phyloP scores from a whole-genome alignment of 2,113 vertebrate species.

The Macrotis lagotis region DNA sequence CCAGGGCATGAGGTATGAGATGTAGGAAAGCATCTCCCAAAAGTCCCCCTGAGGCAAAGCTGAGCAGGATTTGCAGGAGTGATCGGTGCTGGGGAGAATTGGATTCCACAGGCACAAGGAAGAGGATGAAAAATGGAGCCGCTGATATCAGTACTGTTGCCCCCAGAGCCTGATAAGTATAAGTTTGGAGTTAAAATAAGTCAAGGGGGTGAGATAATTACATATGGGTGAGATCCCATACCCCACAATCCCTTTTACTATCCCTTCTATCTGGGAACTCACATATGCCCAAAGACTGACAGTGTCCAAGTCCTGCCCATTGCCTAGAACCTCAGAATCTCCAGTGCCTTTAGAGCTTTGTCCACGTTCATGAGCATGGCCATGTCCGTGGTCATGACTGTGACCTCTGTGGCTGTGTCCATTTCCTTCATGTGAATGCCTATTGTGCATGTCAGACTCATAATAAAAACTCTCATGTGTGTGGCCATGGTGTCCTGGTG shows the following conservation, averaged over 20 bases:
- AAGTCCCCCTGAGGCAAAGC: slow-evolving; percentile 93
- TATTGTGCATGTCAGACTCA: not conserved
- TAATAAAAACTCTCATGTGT: slow-evolving; percentile 61
- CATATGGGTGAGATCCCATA: not conserved
- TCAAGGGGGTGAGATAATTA: not conserved
- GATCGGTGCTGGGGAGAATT: slow-evolving; percentile 91
- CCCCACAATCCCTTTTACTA: slow-evolving; percentile 20
- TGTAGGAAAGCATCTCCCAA: slow-evolving; percentile 95
- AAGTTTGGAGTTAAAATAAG: slow-evolving; percentile 26
- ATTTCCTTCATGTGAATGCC: not conserved
- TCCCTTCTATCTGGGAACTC: slow-evolving; percentile 50
- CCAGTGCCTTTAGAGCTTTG: slow-evolving; percentile 48
- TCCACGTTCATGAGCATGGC: slow-evolving; percentile 69
- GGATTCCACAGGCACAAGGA: slow-evolving; percentile 93
- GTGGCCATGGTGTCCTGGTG: slow-evolving; percentile 74
- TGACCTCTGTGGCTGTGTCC: slow-evolving; percentile 79
- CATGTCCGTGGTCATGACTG: slow-evolving; percentile 56
- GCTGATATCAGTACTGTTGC: slow-evolving; percentile 93
- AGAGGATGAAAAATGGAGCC: slow-evolving; percentile 92
- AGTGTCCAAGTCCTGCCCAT: slow-evolving; percentile 80
- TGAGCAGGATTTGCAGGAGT: slow-evolving; percentile 92
- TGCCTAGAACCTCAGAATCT: slow-evolving; percentile 50
- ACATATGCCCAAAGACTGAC: slow-evolving; percentile 93
- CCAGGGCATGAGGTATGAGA: slow-evolving; percentile 93
- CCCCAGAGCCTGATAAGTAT: slow-evolving; percentile 85